A percentile compares a stretch with the other conserved stretches of the same genome.
phyloP scores from a whole-genome alignment of 2,888 invertebrate genomes.

The Habroteleia sp. region DNA sequence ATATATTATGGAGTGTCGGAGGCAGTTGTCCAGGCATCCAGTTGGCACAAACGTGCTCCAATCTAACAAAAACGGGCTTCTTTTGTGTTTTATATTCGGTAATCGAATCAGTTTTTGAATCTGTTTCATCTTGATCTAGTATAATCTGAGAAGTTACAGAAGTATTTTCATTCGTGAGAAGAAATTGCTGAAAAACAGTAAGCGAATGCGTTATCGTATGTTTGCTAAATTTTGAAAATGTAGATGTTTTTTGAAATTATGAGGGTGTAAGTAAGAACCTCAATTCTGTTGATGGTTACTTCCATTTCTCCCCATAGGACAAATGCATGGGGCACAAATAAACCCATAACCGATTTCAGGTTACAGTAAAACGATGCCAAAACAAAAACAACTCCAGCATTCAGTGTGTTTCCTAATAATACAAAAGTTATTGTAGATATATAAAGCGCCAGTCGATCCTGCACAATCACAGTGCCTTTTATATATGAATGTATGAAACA shows the following conservation, averaged over 20 bases:
- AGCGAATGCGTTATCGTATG: too few species aligned
- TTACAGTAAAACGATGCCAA: conserved; percentile 85
- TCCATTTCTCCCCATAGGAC: conserved; percentile 82
- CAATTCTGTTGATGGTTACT: conserved; percentile 83
- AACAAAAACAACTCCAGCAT: conserved; percentile 82
- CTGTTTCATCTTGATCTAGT: too few species aligned
- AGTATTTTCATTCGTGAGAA: conserved; percentile 74
- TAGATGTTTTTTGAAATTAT: too few species aligned
- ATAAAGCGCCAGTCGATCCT: conserved; percentile 87
- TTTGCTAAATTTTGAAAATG: too few species aligned
- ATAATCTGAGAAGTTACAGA: conserved; percentile 48
- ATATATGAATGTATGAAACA: conserved; percentile 82
- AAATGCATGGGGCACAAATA: conserved; percentile 84
- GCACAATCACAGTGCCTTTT: conserved; percentile 87
- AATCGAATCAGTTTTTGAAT: too few species aligned
- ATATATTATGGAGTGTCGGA: conserved; percentile 81
- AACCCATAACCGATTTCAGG: conserved; percentile 84
- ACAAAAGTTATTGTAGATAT: conserved; percentile 84
- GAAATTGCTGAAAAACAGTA: too few species aligned
- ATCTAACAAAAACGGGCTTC: conserved; percentile 70
- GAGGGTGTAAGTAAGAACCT: too few species aligned
- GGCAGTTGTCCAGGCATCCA: conserved; percentile 74
- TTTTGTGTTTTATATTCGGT: too few species aligned
- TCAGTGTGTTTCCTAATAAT: conserved; percentile 74
- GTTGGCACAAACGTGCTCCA: conserved; percentile 74